These are phyloP conservation scores for Bombyx huttoni DNA, from an alignment of 2,888 invertebrate genomes.

Conservation along the genomic window DNA sequence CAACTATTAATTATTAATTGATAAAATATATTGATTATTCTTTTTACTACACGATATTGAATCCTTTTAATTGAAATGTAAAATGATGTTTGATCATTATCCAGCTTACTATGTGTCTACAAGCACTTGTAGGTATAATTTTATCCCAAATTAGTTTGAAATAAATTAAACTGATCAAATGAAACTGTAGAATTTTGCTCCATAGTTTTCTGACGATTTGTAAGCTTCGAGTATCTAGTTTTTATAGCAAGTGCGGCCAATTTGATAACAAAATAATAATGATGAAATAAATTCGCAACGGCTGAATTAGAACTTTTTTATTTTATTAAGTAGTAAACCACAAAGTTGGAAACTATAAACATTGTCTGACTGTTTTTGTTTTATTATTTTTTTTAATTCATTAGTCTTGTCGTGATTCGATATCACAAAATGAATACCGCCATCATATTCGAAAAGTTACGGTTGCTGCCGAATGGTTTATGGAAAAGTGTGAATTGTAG, in stretches of 20 bases:
- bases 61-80: background rate
- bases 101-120: background rate
- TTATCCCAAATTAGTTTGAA: background rate
- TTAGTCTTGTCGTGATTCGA: too few relatives aligned
- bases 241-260: conserved; percentile 13
- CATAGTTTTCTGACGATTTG: conserved; percentile 12
- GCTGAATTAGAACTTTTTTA: conserved; percentile 13
- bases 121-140: background rate
- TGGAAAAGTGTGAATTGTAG: too few relatives aligned
- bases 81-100: background rate
- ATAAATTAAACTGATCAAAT: too few relatives aligned
- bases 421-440: too few relatives aligned
- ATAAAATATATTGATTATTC: too few relatives aligned
- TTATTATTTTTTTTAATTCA: too few relatives aligned
- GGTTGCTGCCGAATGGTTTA: too few relatives aligned
- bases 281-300: conserved; percentile 10
- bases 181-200: conserved; percentile 8
- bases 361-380: too few relatives aligned
- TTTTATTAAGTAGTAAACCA: background rate
- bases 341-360: too few relatives aligned
- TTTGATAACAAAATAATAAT: conserved; percentile 19
- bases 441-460: too few relatives aligned
- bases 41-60: too few relatives aligned
- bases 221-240: conserved; percentile 14
- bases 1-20: too few relatives aligned